phyloP scores from a whole-genome alignment of 37 sponge, comb jelly and placozoan genomes.

The Cladorhizidae sp. region DNA sequence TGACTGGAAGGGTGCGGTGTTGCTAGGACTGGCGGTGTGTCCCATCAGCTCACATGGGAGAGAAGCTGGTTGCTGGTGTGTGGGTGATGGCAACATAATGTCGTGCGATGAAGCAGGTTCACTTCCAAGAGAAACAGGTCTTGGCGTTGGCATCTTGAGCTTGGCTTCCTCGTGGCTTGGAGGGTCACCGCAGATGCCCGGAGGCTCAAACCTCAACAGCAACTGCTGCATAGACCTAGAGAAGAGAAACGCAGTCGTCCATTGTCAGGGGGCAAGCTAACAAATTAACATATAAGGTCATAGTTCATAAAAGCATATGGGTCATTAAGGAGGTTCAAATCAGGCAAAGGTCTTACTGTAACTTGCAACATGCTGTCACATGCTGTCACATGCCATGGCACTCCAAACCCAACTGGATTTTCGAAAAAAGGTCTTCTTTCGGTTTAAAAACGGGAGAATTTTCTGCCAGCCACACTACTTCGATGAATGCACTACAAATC shows the following conservation, averaged over 20 bases:
- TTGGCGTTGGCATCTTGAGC: no score
- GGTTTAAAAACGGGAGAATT: no score
- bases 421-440: no score
- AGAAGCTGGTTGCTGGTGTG: conserved; percentile 15
- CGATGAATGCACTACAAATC: no score
- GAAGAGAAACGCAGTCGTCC: neutral
- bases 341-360: no score
- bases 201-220: conserved; percentile 76
- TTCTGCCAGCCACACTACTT: no score
- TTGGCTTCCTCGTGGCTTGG: conserved; percentile 2
- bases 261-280: neutral
- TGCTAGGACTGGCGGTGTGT: neutral
- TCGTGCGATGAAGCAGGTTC: neutral
- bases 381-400: no score
- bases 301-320: neutral
- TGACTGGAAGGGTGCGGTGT: conserved; percentile 3
- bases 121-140: neutral
- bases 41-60: neutral
- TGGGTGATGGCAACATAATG: neutral
- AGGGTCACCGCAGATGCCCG: conserved; percentile 61
- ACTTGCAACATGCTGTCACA: no score
- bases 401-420: no score
- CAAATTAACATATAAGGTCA: neutral
- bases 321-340: no score
- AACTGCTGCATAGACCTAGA: conserved; percentile 81